Percentiles rank a stretch among this genome's conserved stretches.
Conservation (phyloP, 2,888 invertebrate genomes). For the Eupithecia inturbata region DNA sequence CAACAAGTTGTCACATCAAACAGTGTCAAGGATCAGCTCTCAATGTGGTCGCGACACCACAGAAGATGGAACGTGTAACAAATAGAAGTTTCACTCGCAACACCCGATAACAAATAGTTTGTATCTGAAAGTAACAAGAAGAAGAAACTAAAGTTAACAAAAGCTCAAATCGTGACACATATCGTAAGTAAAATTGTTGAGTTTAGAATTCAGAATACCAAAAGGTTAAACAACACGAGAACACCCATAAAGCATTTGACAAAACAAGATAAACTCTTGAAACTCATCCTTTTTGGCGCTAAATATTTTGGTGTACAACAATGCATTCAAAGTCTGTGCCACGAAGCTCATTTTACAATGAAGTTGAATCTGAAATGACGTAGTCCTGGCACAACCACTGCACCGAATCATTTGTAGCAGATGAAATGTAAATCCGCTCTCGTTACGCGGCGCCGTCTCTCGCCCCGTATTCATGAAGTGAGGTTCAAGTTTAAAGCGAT, state of each 20-base stretch:
- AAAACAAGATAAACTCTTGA: not conserved
- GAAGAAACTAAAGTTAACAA: not conserved
- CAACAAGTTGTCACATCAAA: constrained; percentile 49
- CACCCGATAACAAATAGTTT: not conserved
- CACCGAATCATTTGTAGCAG: constrained; percentile 82
- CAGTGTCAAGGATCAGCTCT: constrained; percentile 59
- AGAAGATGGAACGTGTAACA: constrained; percentile 12
- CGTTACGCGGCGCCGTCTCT: constrained; percentile 78
- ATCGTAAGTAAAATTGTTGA: not conserved
- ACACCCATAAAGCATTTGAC: constrained; percentile 7
- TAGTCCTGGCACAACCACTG: constrained; percentile 59
- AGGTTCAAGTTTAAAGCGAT: constrained; percentile 47
- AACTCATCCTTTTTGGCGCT: constrained; percentile 3
- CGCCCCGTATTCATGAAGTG: constrained; percentile 81
- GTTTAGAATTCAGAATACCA: constrained; percentile 1
- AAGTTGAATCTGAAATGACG: constrained; percentile 20
- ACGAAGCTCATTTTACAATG: constrained; percentile 17
- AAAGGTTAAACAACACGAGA: not conserved
- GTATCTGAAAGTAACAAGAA: not conserved
- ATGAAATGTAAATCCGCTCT: constrained; percentile 83
- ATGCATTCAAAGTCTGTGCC: constrained; percentile 10
- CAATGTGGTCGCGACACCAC: constrained; percentile 67
- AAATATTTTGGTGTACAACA: not conserved
- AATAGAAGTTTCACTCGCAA: constrained; percentile 20
- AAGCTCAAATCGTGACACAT: not conserved